These are phyloP conservation scores for Linhomoeus sp. DNA, from an alignment of 2,888 invertebrate species.

Conservation along the genomic window DNA sequence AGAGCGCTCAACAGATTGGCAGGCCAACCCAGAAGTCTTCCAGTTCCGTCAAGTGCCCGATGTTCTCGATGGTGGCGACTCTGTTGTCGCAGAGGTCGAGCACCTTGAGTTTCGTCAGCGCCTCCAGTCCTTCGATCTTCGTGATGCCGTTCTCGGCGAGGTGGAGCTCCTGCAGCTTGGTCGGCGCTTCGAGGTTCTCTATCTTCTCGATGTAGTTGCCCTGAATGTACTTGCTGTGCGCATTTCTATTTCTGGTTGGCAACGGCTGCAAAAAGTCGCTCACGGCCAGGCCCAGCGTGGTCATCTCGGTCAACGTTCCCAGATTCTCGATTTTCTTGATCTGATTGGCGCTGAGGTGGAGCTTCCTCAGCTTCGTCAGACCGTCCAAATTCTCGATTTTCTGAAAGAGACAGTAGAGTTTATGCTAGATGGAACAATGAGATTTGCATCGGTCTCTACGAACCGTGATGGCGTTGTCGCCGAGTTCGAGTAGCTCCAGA, in stretches of 20 bases:
- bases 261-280: no score
- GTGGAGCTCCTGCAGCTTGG: constrained; percentile 18
- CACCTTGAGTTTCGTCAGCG: constrained; percentile 32
- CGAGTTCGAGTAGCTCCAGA: background rate
- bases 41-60: background rate
- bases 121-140: constrained; percentile 25
- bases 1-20: no score
- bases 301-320: no score
- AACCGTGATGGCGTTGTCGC: no score
- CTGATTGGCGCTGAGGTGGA: constrained; percentile 32
- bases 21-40: no score
- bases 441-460: no score
- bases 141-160: background rate
- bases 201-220: no score
- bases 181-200: constrained; percentile 24
- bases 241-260: no score
- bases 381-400: constrained; percentile 28
- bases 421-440: no score
- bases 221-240: no score
- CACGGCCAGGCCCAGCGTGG: no score
- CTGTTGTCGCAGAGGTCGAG: constrained; percentile 80
- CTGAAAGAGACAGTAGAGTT: constrained; percentile 40
- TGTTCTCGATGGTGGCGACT: constrained; percentile 31
- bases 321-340: no score
- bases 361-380: constrained; percentile 22